Percentiles rank a stretch among this genome's conserved stretches.
These are phyloP conservation scores for Chrysomela aeneicollis DNA, from an alignment of 2,888 invertebrate species.

Conservation along the genomic window DNA sequence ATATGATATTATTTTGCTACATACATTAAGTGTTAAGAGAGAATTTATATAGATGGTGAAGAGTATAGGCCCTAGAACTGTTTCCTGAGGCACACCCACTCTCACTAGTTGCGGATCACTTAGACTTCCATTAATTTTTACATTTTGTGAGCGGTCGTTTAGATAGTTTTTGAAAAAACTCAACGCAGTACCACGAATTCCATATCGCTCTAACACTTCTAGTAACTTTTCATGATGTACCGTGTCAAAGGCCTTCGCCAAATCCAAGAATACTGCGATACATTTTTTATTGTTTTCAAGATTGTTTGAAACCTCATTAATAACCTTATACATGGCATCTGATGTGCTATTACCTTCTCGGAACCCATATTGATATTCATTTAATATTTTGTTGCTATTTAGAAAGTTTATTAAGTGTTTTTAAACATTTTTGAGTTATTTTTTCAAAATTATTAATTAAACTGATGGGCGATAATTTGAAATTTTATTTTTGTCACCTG, in stretches of 20 bases:
- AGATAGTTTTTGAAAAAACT: constrained; percentile 10
- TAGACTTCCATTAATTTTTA: constrained; percentile 9
- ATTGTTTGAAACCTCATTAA: background rate
- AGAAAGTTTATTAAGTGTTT: background rate
- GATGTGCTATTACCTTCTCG: background rate
- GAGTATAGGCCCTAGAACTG: background rate
- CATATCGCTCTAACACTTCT: constrained; percentile 13
- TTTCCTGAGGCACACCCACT: constrained; percentile 14
- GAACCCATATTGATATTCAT: constrained; percentile 9
- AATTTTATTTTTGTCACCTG: constrained; percentile 1
- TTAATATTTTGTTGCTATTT: background rate
- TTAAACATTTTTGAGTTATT: constrained; percentile 13
- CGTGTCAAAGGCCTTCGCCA: background rate
- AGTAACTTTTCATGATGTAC: constrained; percentile 16
- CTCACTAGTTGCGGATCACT: too few species aligned
- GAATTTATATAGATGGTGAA: constrained; percentile 7
- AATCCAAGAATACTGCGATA: constrained; percentile 13
- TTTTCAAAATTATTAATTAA: constrained; percentile 13
- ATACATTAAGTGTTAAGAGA: background rate
- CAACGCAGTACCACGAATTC: constrained; percentile 9
- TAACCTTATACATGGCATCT: constrained; percentile 8
- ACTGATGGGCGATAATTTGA: constrained; percentile 10
- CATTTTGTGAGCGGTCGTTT: constrained; percentile 13
- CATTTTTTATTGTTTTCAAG: constrained; percentile 16
- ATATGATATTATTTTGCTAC: constrained; percentile 21